A percentile compares a stretch with the other conserved stretches of the same genome.
phyloP scores from a whole-genome alignment of 2,888 invertebrate species.

The Nyleta sp. region DNA sequence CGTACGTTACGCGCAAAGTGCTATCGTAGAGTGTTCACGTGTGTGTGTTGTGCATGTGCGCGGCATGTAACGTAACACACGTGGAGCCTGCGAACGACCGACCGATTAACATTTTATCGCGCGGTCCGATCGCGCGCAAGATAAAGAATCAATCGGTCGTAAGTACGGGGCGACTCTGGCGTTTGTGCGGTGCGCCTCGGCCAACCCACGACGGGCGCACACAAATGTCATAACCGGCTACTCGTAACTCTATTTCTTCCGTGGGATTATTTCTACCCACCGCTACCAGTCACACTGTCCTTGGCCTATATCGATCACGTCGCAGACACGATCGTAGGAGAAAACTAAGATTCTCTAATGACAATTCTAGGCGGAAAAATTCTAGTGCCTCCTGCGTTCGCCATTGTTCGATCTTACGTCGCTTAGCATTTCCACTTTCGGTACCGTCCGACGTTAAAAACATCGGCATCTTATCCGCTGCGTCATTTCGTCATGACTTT shows the following conservation, averaged over 20 bases:
- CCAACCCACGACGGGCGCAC: slow-evolving; percentile 54
- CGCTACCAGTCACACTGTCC: slow-evolving; percentile 71
- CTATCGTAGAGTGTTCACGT: slow-evolving; percentile 2
- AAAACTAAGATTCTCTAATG: slow-evolving; percentile 61
- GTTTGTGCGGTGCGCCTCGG: slow-evolving; percentile 39
- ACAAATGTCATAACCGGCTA: slow-evolving; percentile 70
- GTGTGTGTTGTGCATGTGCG: not conserved
- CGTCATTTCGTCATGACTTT: slow-evolving; percentile 58
- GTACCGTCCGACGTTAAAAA: slow-evolving; percentile 41
- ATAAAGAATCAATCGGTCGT: slow-evolving; percentile 69
- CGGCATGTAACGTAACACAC: slow-evolving; percentile 38
- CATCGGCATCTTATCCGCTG: slow-evolving; percentile 23
- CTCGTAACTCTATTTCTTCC: slow-evolving; percentile 68
- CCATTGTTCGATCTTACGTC: slow-evolving; percentile 49
- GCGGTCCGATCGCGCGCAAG: slow-evolving; percentile 52
- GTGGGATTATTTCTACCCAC: slow-evolving; percentile 72
- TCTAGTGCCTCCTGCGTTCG: slow-evolving; percentile 45
- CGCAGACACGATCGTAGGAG: slow-evolving; percentile 65
- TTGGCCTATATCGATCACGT: slow-evolving; percentile 70
- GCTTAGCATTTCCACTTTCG: slow-evolving; percentile 64
- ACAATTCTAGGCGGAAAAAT: slow-evolving; percentile 64
- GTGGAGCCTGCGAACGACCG: slow-evolving; percentile 41
- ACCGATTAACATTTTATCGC: slow-evolving; percentile 69
- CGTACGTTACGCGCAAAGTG: slow-evolving; percentile 30
- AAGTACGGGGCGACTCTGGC: slow-evolving; percentile 50